Percentiles rank a stretch among this genome's conserved stretches.
Conservation (phyloP, 2,113 vertebrate genomes). For the Catharus fuscescens region DNA sequence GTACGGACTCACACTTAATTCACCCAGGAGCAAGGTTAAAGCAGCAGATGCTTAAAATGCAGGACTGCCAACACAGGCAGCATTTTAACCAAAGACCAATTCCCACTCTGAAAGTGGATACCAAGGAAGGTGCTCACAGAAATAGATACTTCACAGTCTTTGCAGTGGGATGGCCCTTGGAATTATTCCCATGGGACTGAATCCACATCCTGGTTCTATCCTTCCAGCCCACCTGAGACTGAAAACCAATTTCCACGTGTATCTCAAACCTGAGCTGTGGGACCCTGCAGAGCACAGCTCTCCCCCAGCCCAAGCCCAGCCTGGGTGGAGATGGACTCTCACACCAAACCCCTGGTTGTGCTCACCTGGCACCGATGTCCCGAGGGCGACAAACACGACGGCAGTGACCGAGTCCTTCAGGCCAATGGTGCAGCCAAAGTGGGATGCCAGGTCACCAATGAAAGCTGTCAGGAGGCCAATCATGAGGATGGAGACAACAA, state of each 20-base stretch:
- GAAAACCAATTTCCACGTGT: neutral
- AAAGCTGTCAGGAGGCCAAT: slow-evolving; percentile 92
- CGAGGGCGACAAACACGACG: slow-evolving; percentile 92
- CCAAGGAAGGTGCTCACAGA: neutral
- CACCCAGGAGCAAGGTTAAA: neutral
- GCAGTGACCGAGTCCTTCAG: slow-evolving; percentile 96
- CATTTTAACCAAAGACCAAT: neutral
- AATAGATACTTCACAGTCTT: neutral
- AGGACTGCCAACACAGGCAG: neutral
- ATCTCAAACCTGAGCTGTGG: neutral
- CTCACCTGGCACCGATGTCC: slow-evolving; percentile 94
- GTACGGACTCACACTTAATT: neutral
- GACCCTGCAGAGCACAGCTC: neutral
- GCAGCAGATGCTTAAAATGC: neutral
- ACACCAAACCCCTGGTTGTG: neutral
- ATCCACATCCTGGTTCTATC: neutral
- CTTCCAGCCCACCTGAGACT: neutral
- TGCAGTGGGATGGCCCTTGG: neutral
- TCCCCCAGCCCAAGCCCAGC: neutral
- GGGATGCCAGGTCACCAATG: slow-evolving; percentile 94
- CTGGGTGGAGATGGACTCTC: neutral
- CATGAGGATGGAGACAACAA: slow-evolving; percentile 89
- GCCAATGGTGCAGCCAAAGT: slow-evolving; percentile 96
- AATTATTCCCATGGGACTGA: neutral
- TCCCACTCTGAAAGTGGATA: neutral